A percentile compares a stretch with the other conserved stretches of the same genome.
Conservation (phyloP, 2,113 vertebrate species). For the Forbesichthys papilliferus region DNA sequence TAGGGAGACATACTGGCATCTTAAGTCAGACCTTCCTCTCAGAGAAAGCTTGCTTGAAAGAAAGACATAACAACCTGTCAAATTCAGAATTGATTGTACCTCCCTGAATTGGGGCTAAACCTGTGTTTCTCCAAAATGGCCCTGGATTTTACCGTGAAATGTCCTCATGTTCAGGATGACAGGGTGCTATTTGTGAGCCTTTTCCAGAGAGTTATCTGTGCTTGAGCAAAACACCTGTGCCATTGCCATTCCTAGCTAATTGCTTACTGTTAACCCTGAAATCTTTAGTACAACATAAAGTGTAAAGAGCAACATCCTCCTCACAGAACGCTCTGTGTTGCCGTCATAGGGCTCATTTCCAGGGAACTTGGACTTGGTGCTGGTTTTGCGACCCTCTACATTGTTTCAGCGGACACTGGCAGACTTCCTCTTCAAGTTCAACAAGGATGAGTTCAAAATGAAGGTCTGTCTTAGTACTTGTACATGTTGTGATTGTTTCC, state of each 20-base stretch:
- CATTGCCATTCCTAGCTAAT: too few species aligned
- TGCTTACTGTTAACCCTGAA: not conserved
- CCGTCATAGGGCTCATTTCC: conserved; percentile 87
- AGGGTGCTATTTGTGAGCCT: too few species aligned
- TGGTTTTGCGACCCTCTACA: conserved; percentile 89
- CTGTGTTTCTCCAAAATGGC: too few species aligned
- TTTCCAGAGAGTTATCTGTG: too few species aligned
- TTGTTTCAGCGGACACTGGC: conserved; percentile 89
- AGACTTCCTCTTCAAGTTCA: conserved; percentile 89
- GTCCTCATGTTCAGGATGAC: too few species aligned
- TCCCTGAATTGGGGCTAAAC: too few species aligned
- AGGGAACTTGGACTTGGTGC: conserved; percentile 89
- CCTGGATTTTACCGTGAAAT: too few species aligned
- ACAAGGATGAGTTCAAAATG: conserved; percentile 97
- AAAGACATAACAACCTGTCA: too few species aligned
- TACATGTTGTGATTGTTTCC: not conserved
- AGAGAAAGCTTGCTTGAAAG: too few species aligned
- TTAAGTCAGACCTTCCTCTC: too few species aligned
- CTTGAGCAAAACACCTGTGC: too few species aligned
- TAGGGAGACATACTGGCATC: not conserved
- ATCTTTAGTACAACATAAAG: not conserved
- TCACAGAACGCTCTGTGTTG: not conserved
- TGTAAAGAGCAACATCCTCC: not conserved
- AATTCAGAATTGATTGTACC: too few species aligned
- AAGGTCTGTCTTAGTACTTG: conserved; percentile 75